Percentiles rank a stretch among this genome's conserved stretches.
Conservation (phyloP, 2,113 vertebrate species). For the Verasper variegatus region DNA sequence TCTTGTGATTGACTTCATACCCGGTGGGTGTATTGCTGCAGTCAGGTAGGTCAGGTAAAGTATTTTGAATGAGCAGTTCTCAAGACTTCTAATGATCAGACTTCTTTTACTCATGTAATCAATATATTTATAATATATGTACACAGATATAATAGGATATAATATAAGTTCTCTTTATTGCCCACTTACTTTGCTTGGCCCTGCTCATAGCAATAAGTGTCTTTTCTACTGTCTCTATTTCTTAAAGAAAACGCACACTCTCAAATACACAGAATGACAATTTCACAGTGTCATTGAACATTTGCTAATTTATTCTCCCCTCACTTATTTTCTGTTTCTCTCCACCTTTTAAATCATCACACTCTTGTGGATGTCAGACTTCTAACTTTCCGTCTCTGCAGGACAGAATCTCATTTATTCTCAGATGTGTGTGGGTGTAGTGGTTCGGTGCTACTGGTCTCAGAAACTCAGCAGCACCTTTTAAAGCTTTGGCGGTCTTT, state of each 20-base stretch:
- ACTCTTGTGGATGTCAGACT: constrained; percentile 43
- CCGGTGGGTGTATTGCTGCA: no score
- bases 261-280: neutral
- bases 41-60: no score
- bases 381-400: constrained; percentile 46
- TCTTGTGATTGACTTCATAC: no score
- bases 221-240: neutral
- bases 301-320: constrained; percentile 33
- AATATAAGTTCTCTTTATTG: no score
- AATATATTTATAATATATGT: no score
- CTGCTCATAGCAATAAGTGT: no score
- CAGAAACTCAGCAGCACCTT: constrained; percentile 60
- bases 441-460: constrained; percentile 56
- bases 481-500: constrained; percentile 62
- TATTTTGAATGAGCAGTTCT: no score
- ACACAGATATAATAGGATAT: no score
- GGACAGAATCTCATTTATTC: constrained; percentile 49
- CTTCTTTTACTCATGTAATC: no score
- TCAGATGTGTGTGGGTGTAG: constrained; percentile 49
- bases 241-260: constrained; percentile 5
- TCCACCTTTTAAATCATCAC: constrained; percentile 57
- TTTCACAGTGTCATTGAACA: constrained; percentile 32
- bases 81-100: no score
- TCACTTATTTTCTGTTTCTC: constrained; percentile 42
- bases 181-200: no score